phyloP scores from a whole-genome alignment of 1,140 invertebrate genomes.

The Bombus fervidus region DNA sequence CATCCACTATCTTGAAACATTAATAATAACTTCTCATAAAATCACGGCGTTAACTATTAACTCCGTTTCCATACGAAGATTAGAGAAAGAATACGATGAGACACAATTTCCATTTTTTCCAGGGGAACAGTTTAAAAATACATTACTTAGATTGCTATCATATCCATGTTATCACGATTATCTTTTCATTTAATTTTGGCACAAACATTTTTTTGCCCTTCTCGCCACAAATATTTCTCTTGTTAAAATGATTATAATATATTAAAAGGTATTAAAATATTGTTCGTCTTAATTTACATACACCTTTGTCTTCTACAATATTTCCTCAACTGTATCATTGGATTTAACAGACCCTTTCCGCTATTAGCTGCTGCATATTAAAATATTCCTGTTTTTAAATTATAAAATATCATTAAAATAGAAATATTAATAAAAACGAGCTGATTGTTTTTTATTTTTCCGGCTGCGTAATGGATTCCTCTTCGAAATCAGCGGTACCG shows the following conservation, averaged over 20 bases:
- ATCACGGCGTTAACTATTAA: neutral
- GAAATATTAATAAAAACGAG: neutral
- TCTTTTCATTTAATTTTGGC: neutral
- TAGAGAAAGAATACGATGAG: neutral
- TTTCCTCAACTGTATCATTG: neutral
- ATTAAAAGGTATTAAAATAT: neutral
- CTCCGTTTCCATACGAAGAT: neutral
- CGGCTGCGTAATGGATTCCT: neutral
- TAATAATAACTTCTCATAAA: constrained; percentile 8
- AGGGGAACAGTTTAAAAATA: neutral
- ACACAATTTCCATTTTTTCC: neutral
- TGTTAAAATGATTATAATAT: neutral
- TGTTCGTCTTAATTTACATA: neutral
- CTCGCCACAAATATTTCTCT: neutral
- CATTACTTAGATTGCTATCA: neutral
- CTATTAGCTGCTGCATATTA: too few relatives aligned
- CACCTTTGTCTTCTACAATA: neutral
- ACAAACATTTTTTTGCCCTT: neutral
- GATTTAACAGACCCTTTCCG: neutral
- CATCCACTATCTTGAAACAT: neutral
- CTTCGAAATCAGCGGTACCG: constrained; percentile 31
- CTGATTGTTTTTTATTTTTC: neutral
- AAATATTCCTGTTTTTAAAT: neutral
- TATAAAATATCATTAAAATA: neutral
- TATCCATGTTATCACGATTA: neutral